Evolutionary conservation across 1,140 invertebrate species (phyloP).

Genomic region (Eriocheir sinensis): DNA sequence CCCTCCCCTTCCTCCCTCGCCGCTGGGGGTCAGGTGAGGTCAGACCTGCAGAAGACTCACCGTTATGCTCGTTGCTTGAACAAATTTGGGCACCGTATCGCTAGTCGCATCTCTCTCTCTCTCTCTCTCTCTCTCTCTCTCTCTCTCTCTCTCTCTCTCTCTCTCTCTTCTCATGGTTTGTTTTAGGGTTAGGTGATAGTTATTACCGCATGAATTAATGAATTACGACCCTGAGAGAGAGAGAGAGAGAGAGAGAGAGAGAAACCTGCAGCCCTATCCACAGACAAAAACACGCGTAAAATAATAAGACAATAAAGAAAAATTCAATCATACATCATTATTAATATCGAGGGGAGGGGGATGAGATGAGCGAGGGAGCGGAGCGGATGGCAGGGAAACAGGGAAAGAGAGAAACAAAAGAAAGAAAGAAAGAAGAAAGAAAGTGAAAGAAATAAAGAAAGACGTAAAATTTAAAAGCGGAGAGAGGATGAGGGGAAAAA

Average conservation of each 20-base stretch:
- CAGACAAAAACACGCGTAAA: background rate
- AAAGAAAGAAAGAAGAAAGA: background rate
- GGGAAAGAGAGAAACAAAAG: background rate
- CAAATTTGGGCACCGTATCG: slow-evolving; percentile 4
- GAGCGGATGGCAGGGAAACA: background rate
- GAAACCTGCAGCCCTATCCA: background rate
- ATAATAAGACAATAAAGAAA: background rate
- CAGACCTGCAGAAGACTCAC: background rate
- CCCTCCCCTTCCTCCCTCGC: background rate
- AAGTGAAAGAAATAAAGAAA: background rate
- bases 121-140: slow-evolving; percentile 2
- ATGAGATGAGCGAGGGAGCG: background rate
- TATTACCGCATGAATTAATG: background rate
- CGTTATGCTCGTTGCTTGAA: slow-evolving; percentile 23
- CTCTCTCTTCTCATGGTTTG: background rate
- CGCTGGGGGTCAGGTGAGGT: background rate
- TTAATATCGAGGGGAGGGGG: background rate
- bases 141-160: slow-evolving; percentile 22
- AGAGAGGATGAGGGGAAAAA: background rate
- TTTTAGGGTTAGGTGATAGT: background rate
- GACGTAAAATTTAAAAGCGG: background rate
- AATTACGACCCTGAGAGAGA: background rate
- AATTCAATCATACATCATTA: background rate
- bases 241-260: slow-evolving; percentile 4
- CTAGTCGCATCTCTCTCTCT: slow-evolving; percentile 7